These are phyloP conservation scores for Scyliorhinus canicula DNA, from an alignment of 2,797 vertebrate genomes.

Conservation along the genomic window DNA sequence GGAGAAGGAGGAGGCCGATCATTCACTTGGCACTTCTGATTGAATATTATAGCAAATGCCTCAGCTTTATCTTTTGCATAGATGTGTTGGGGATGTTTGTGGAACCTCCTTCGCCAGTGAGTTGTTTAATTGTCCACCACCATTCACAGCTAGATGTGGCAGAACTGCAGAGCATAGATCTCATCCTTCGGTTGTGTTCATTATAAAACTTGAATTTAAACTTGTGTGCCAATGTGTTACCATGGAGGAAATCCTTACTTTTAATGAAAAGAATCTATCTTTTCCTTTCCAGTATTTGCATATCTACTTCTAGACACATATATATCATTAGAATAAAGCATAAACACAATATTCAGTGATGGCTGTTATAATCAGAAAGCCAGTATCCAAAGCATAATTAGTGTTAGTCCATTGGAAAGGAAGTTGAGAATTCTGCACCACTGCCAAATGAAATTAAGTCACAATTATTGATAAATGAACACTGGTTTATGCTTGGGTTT, in stretches of 20 bases:
- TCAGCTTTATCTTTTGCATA: no score
- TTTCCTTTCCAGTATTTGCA: neutral
- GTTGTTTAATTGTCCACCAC: no score
- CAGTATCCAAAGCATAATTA: conserved; percentile 60
- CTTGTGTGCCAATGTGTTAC: neutral
- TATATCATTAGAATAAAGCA: neutral
- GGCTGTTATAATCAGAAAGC: conserved; percentile 7
- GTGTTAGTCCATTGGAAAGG: conserved; percentile 68
- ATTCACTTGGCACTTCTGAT: no score
- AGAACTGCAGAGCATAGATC: no score
- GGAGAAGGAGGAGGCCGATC: no score
- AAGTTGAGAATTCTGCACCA: conserved; percentile 63
- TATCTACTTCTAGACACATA: neutral
- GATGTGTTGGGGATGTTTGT: no score
- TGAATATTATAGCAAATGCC: no score
- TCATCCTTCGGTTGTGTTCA: no score
- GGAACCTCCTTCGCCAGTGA: no score
- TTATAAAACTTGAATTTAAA: neutral
- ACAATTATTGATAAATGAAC: conserved; percentile 85
- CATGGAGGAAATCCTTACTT: neutral
- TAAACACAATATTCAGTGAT: neutral
- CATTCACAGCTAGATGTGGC: no score
- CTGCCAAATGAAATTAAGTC: conserved; percentile 82
- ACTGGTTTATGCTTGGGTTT: conserved; percentile 76
- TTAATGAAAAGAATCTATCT: neutral